A percentile compares a stretch with the other conserved stretches of the same genome.
Conservation (phyloP, 2,797 vertebrate species). For the Vipera ursinii region DNA sequence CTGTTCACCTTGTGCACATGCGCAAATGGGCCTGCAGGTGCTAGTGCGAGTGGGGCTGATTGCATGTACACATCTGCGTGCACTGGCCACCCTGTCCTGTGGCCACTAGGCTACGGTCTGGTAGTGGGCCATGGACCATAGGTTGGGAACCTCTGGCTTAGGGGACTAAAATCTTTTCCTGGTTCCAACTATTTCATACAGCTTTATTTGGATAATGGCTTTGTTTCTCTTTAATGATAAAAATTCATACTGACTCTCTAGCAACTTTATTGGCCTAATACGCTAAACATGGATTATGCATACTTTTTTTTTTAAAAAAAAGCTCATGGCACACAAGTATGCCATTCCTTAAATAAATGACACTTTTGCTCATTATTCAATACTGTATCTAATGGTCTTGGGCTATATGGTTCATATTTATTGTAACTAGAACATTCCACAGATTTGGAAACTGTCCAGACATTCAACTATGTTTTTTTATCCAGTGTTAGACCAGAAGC, state of each 20-base stretch:
- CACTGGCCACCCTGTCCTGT: no score
- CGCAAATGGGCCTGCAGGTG: no score
- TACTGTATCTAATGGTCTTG: conserved; percentile 60
- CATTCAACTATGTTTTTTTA: conserved; percentile 52
- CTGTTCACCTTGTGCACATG: no score
- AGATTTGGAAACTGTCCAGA: conserved; percentile 54
- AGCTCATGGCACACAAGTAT: conserved; percentile 47
- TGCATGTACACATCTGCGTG: no score
- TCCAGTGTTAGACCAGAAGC: conserved; percentile 45
- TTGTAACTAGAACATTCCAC: conserved; percentile 54
- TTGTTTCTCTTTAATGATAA: conserved; percentile 27
- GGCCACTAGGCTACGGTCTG: no score
- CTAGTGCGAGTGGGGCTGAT: no score
- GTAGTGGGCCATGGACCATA: no score
- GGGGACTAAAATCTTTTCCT: background rate
- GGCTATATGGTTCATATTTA: conserved; percentile 51
- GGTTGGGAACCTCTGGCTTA: no score
- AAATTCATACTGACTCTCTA: conserved; percentile 30
- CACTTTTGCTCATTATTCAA: conserved; percentile 64
- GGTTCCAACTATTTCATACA: conserved; percentile 4
- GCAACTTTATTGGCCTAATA: background rate
- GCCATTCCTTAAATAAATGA: conserved; percentile 66
- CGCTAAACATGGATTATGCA: conserved; percentile 40
- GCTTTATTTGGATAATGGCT: conserved; percentile 7
- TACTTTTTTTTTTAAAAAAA: conserved; percentile 45